These are phyloP conservation scores for Erinaceus europaeus DNA, from an alignment of 2,113 vertebrate genomes.

Conservation along the genomic window DNA sequence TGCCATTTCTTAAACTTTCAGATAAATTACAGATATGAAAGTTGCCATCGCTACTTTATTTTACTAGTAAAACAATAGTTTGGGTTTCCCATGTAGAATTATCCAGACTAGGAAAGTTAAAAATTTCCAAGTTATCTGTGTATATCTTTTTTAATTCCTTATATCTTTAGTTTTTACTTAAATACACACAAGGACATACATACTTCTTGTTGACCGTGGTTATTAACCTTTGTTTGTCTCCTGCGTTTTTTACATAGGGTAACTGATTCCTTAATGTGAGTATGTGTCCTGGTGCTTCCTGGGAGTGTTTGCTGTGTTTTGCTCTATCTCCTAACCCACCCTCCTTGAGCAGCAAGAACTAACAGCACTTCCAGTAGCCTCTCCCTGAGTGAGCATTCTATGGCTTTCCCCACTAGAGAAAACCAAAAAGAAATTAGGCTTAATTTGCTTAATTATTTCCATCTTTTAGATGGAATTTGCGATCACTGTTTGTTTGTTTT, in stretches of 20 bases:
- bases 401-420: background rate
- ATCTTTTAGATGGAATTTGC: background rate
- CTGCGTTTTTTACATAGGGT: conserved; percentile 59
- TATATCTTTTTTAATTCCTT: too few relatives aligned
- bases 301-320: background rate
- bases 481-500: background rate
- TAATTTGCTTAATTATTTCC: background rate
- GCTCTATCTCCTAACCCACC: background rate
- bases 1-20: too few relatives aligned
- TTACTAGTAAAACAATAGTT: background rate
- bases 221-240: conserved; percentile 33
- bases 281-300: conserved; percentile 47
- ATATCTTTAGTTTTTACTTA: background rate
- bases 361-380: background rate
- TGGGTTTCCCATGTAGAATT: background rate
- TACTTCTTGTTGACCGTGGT: background rate
- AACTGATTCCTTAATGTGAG: conserved; percentile 64
- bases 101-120: background rate
- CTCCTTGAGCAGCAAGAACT: background rate
- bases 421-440: conserved; percentile 2
- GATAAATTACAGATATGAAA: background rate
- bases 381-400: background rate
- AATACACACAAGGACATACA: background rate
- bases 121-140: background rate
- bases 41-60: background rate